phyloP scores from a whole-genome alignment of 2,888 invertebrate genomes.

The Hemistola chrysoprasaria region DNA sequence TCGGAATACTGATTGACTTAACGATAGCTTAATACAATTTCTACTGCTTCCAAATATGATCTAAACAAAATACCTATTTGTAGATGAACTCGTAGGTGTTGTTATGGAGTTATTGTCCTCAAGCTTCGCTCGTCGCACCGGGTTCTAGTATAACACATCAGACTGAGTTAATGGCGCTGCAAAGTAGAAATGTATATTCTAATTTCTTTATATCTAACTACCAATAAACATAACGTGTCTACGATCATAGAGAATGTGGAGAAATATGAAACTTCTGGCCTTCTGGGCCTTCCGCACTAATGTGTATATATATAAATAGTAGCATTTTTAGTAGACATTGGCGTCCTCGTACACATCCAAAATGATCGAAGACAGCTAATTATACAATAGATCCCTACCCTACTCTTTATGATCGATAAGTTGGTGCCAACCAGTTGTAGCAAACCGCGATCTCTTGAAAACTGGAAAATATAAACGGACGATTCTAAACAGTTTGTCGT shows the following conservation, averaged over 20 bases:
- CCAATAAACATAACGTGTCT: too few relatives aligned
- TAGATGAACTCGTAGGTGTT: too few relatives aligned
- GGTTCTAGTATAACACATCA: constrained; percentile 61
- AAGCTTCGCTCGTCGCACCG: constrained; percentile 12
- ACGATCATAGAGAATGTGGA: too few relatives aligned
- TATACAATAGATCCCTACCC: constrained; percentile 4
- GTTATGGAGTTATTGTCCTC: neutral
- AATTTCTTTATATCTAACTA: neutral
- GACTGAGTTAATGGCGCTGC: constrained; percentile 58
- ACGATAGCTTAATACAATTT: too few relatives aligned
- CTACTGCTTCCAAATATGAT: neutral
- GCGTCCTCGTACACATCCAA: too few relatives aligned
- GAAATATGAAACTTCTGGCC: too few relatives aligned
- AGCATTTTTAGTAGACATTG: too few relatives aligned
- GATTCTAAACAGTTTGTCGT: neutral
- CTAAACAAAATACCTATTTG: neutral
- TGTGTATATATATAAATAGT: too few relatives aligned
- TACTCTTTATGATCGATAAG: constrained; percentile 14
- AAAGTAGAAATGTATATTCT: constrained; percentile 34
- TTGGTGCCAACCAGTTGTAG: constrained; percentile 21
- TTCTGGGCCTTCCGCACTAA: too few relatives aligned
- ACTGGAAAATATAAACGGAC: constrained; percentile 19
- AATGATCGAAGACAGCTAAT: too few relatives aligned
- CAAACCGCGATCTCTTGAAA: constrained; percentile 20
- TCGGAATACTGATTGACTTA: neutral